Conservation (phyloP, 2,888 invertebrate species). For the Xanthia icteritia region DNA sequence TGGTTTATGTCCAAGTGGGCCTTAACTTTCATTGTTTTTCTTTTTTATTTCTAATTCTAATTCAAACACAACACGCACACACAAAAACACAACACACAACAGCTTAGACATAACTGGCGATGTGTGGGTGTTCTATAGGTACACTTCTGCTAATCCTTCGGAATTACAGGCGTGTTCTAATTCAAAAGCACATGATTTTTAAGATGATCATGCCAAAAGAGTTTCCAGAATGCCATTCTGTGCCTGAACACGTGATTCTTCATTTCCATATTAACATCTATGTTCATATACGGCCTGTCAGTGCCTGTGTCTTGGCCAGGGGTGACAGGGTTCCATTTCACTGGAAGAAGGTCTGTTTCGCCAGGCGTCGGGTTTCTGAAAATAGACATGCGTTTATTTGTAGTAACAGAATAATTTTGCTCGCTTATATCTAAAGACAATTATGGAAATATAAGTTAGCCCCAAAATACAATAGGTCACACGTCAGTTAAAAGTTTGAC, state of each 20-base stretch:
- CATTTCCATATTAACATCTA: slow-evolving; percentile 69
- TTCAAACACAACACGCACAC: no score
- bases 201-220: slow-evolving; percentile 70
- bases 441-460: no score
- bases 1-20: background rate
- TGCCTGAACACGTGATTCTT: slow-evolving; percentile 67
- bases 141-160: no score
- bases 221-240: slow-evolving; percentile 77
- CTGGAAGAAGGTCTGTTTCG: slow-evolving; percentile 67
- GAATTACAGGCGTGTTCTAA: background rate
- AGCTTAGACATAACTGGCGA: no score
- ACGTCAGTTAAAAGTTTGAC: no score
- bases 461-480: no score
- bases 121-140: no score
- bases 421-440: no score
- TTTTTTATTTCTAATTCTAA: no score
- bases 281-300: slow-evolving; percentile 72
- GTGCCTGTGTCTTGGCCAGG: slow-evolving; percentile 56
- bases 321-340: slow-evolving; percentile 72
- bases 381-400: slow-evolving; percentile 15
- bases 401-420: background rate
- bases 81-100: no score
- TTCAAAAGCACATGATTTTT: slow-evolving; percentile 60
- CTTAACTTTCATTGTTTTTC: background rate
- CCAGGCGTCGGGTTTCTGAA: slow-evolving; percentile 79